phyloP scores from a whole-genome alignment of 2,113 vertebrate genomes.

The Salvator merianae region DNA sequence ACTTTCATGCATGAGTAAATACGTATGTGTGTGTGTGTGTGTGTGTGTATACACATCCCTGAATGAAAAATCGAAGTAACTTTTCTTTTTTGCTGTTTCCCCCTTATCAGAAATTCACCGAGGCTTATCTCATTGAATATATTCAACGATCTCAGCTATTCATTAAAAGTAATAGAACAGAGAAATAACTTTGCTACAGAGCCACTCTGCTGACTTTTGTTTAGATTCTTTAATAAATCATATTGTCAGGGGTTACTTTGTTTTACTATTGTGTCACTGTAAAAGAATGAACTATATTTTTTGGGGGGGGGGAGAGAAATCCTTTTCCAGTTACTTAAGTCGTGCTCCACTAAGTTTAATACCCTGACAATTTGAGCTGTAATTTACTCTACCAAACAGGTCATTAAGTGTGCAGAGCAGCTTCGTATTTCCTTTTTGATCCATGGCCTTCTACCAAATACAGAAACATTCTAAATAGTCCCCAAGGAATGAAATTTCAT shows the following conservation, averaged over 20 bases:
- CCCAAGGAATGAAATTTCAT: slow-evolving; percentile 49
- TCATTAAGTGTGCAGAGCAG: slow-evolving; percentile 59
- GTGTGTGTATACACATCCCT: background rate
- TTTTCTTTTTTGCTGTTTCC: slow-evolving; percentile 56
- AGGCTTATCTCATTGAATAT: slow-evolving; percentile 58
- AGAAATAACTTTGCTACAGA: slow-evolving; percentile 70
- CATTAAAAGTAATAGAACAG: slow-evolving; percentile 77
- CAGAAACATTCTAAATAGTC: slow-evolving; percentile 51
- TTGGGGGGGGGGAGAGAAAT: slow-evolving; percentile 23
- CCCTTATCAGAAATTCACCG: slow-evolving; percentile 66
- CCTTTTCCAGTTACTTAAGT: slow-evolving; percentile 54
- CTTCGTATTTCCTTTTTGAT: slow-evolving; percentile 57
- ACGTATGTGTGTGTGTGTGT: background rate
- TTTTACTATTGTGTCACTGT: slow-evolving; percentile 60
- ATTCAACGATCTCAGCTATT: slow-evolving; percentile 69
- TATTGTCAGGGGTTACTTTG: slow-evolving; percentile 70
- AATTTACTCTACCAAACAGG: slow-evolving; percentile 68
- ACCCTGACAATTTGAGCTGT: slow-evolving; percentile 57
- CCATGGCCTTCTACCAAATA: slow-evolving; percentile 59
- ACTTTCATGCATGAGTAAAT: no score
- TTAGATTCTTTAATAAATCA: slow-evolving; percentile 73
- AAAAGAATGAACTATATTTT: slow-evolving; percentile 68
- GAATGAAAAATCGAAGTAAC: slow-evolving; percentile 65
- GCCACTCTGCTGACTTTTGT: slow-evolving; percentile 64
- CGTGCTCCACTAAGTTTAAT: slow-evolving; percentile 65